phyloP scores from a whole-genome alignment of 2,797 vertebrate genomes.

The Enteromius afrohamiltoni region DNA sequence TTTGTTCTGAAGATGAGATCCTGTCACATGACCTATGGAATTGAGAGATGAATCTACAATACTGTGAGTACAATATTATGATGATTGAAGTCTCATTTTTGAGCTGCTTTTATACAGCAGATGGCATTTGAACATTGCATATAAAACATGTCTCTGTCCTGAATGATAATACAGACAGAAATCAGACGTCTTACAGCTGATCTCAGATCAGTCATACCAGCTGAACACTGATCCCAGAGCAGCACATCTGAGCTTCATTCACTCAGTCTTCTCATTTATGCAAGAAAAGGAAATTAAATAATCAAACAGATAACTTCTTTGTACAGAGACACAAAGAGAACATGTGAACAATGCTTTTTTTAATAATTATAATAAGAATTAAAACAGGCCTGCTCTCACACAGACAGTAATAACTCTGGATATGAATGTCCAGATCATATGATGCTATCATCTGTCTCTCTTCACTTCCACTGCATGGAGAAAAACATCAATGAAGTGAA shows the following conservation, averaged over 20 bases:
- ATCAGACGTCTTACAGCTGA: constrained; percentile 1
- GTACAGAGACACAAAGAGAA: background rate
- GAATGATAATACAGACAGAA: constrained; percentile 8
- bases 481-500: no score
- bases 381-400: background rate
- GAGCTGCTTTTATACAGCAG: background rate
- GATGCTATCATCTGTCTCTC: no score
- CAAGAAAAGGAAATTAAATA: constrained; percentile 16
- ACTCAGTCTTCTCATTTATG: background rate
- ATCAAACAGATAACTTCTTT: background rate
- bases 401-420: constrained; percentile 44
- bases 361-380: background rate
- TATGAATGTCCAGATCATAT: constrained; percentile 53
- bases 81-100: background rate
- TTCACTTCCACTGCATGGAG: no score
- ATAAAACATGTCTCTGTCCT: background rate
- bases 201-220: constrained; percentile 16
- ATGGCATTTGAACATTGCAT: background rate
- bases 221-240: background rate
- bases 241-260: background rate
- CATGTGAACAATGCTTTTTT: background rate
- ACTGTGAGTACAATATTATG: background rate
- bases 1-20: background rate
- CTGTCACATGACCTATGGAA: background rate
- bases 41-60: background rate